A percentile compares a stretch with the other conserved stretches of the same genome.
phyloP scores from a whole-genome alignment of 2,113 vertebrate genomes.

The Microcebus griseorufus region DNA sequence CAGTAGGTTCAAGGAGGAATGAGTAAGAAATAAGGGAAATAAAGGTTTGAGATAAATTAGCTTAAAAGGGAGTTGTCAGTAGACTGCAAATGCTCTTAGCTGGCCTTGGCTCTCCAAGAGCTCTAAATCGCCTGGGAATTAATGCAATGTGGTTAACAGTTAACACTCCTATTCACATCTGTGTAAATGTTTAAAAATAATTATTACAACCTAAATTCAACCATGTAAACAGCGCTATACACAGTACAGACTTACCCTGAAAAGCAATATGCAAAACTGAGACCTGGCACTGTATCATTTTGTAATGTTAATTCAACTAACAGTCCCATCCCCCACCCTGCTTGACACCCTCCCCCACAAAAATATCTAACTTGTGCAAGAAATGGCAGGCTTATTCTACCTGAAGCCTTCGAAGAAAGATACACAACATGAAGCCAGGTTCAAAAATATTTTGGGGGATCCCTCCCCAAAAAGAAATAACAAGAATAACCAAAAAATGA shows the following conservation, averaged over 20 bases:
- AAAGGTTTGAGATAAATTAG: constrained; percentile 70
- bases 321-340: no score
- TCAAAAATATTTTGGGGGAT: no score
- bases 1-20: constrained; percentile 76
- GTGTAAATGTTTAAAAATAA: constrained; percentile 81
- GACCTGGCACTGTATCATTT: constrained; percentile 87
- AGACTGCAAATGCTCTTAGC: constrained; percentile 76
- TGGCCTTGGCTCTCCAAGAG: constrained; percentile 75
- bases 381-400: no score
- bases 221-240: constrained; percentile 91
- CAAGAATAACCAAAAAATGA: no score
- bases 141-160: constrained; percentile 86
- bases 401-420: no score
- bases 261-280: constrained; percentile 83
- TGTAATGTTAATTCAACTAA: constrained; percentile 20
- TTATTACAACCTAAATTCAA: constrained; percentile 77
- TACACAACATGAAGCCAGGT: no score
- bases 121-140: constrained; percentile 77
- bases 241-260: constrained; percentile 88
- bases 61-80: constrained; percentile 76
- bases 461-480: no score
- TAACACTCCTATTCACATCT: constrained; percentile 85
- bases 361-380: no score
- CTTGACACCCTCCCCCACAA: no score
- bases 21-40: constrained; percentile 63